These are phyloP conservation scores for Crambe crambe DNA, from an alignment of 37 sponge, comb jelly and placozoan genomes.

Conservation along the genomic window DNA sequence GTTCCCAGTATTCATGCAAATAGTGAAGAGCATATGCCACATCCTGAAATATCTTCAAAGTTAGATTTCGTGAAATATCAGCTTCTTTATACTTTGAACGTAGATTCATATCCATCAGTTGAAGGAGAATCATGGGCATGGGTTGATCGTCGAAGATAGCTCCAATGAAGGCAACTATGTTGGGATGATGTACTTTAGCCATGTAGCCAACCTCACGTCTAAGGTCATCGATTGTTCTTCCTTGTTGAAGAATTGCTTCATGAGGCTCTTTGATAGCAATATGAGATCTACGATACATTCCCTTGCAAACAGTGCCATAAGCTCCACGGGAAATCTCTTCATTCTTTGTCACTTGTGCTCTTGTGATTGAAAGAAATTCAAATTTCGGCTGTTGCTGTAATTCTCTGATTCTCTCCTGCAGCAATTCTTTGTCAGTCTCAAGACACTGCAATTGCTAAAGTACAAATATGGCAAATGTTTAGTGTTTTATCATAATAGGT, in stretches of 20 bases:
- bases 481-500: too few relatives aligned
- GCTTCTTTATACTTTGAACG: too few relatives aligned
- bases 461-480: too few relatives aligned
- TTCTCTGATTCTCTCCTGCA: too few relatives aligned
- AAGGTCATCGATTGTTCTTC: conserved; percentile 1
- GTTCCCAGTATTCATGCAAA: conserved; percentile 65
- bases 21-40: too few relatives aligned
- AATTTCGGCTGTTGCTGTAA: too few relatives aligned
- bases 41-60: too few relatives aligned
- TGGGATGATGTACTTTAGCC: conserved; percentile 45
- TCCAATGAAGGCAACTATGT: too few relatives aligned
- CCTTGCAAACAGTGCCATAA: conserved; percentile 20
- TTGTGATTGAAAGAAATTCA: background rate
- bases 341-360: background rate
- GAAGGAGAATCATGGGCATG: conserved; percentile 56
- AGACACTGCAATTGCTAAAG: too few relatives aligned
- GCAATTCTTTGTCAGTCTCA: too few relatives aligned
- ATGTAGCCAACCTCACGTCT: conserved; percentile 64
- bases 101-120: conserved; percentile 64
- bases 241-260: background rate
- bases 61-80: too few relatives aligned
- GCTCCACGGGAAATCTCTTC: conserved; percentile 24
- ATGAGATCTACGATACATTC: conserved; percentile 6
- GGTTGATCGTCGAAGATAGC: too few relatives aligned
- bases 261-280: conserved; percentile 36